Evolutionary conservation across 2,888 invertebrate species (phyloP).

Genomic region (Amphipoea lucens): DNA sequence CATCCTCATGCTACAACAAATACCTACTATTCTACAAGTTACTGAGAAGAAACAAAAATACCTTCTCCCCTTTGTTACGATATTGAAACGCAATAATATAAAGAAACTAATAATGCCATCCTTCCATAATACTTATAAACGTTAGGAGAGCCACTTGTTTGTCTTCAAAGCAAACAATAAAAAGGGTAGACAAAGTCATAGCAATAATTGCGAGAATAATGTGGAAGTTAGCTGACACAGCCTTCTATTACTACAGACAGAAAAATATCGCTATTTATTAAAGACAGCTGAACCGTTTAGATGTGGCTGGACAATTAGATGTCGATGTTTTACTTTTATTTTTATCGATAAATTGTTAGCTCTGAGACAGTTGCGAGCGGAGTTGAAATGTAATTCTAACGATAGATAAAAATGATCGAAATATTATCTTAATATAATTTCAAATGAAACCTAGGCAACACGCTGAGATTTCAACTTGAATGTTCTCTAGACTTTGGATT

Average conservation of each 20-base stretch:
- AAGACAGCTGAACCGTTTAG: conserved; percentile 76
- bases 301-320: conserved; percentile 58
- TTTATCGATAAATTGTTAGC: conserved; percentile 26
- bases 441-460: neutral
- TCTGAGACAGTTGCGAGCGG: neutral
- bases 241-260: conserved; percentile 73
- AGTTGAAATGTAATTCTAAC: neutral
- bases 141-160: conserved; percentile 66
- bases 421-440: neutral
- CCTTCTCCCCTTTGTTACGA: conserved; percentile 31
- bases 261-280: conserved; percentile 83
- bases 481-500: neutral
- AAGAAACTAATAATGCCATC: conserved; percentile 63
- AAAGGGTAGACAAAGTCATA: conserved; percentile 70
- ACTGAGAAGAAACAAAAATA: conserved; percentile 31
- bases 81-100: conserved; percentile 60
- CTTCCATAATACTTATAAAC: conserved; percentile 64
- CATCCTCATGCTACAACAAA: conserved; percentile 28
- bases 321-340: conserved; percentile 62
- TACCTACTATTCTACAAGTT: conserved; percentile 11
- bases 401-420: neutral
- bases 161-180: conserved; percentile 72
- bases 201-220: conserved; percentile 78
- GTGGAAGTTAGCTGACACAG: conserved; percentile 73
- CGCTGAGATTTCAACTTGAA: neutral